These are phyloP conservation scores for Zoanthus gigantus DNA, from an alignment of 92 coral and sea anemone genomes.

Conservation along the genomic window DNA sequence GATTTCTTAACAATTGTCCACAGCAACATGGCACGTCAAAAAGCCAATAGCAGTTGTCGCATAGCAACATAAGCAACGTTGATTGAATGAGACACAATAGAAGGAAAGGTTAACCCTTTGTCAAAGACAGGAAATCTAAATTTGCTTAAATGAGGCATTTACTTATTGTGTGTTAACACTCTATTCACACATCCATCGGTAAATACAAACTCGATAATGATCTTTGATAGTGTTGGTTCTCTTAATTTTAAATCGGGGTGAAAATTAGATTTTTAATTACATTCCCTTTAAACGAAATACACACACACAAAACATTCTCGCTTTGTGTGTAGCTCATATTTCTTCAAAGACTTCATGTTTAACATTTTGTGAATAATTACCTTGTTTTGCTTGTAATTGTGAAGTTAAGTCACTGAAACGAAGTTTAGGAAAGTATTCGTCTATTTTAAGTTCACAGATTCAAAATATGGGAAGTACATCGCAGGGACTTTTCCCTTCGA, in stretches of 20 bases:
- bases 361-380: not conserved
- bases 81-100: not conserved
- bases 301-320: not conserved
- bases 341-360: not conserved
- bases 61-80: conserved; percentile 11
- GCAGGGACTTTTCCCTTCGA: conserved; percentile 37
- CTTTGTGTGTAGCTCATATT: not conserved
- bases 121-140: conserved; percentile 13
- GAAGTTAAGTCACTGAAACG: not conserved
- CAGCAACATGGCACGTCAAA: not conserved
- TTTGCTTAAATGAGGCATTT: not conserved
- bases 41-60: conserved; percentile 7
- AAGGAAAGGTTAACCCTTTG: not conserved
- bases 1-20: not conserved
- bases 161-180: conserved; percentile 17
- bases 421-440: not conserved
- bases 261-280: conserved; percentile 1
- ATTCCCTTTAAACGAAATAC: not conserved
- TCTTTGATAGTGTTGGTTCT: not conserved
- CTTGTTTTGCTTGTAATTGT: not conserved
- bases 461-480: conserved; percentile 25
- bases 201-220: not conserved
- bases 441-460: not conserved
- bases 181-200: conserved; percentile 15
- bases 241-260: not conserved